A percentile compares a stretch with the other conserved stretches of the same genome.
Conservation (phyloP, 2,113 vertebrate species). For the Rattus norvegicus region GRCr8 NC_086020.1:214541501-214542000, state of each 20-base stretch:
- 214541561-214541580: neutral
- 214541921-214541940: neutral
- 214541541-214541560: neutral
- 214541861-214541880: conserved; percentile 13
- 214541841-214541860: neutral
- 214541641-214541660: neutral
- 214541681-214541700: neutral
- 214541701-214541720: neutral
- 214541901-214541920: neutral
- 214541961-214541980: no score
- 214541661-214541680: neutral
- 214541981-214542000: no score
- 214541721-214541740: neutral
- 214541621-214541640: neutral
- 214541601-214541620: neutral
- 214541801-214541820: neutral
- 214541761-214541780: neutral
- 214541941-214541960: neutral
- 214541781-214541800: conserved; percentile 9
- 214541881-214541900: neutral
- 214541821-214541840: neutral
- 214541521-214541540: neutral
- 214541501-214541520: neutral
- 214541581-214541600: neutral
- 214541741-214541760: neutral